These are phyloP conservation scores for Ophiothrix spiculata DNA, from an alignment of 35 echinoderm and acorn worm genomes.

Conservation along the genomic window DNA sequence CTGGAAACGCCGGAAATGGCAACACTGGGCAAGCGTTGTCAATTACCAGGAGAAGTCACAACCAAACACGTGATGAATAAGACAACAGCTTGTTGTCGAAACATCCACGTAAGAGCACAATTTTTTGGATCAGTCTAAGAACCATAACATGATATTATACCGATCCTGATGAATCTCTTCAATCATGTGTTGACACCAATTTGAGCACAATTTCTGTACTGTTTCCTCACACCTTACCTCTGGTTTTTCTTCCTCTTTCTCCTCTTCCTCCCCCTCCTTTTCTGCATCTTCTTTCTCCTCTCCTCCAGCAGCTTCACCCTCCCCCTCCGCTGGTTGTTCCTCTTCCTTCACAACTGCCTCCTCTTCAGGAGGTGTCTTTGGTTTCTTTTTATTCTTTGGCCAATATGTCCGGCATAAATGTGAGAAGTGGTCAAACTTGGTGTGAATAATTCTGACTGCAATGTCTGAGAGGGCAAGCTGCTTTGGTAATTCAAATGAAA, in stretches of 20 bases:
- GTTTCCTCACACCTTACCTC: constrained; percentile 28
- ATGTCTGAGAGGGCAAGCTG: constrained; percentile 87
- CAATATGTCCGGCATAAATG: constrained; percentile 75
- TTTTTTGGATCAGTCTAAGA: no score
- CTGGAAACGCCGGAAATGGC: no score
- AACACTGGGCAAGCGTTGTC: no score
- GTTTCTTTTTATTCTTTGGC: constrained; percentile 62
- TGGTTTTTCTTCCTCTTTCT: constrained; percentile 28
- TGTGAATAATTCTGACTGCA: constrained; percentile 74
- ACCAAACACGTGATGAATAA: no score
- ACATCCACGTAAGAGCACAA: no score
- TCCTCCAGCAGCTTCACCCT: constrained; percentile 45
- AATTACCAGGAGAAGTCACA: no score
- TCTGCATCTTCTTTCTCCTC: constrained; percentile 48
- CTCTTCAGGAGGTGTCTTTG: background rate
- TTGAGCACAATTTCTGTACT: no score
- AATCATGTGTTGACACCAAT: no score
- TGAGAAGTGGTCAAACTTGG: constrained; percentile 82
- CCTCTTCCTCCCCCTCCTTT: constrained; percentile 25
- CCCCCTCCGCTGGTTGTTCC: background rate
- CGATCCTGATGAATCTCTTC: no score
- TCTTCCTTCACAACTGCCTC: constrained; percentile 12
- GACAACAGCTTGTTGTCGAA: no score
- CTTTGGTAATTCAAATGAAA: constrained; percentile 88
- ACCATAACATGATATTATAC: no score